Conservation (phyloP, 1,140 invertebrate genomes). For the Drosophila kanapiae region DNA sequence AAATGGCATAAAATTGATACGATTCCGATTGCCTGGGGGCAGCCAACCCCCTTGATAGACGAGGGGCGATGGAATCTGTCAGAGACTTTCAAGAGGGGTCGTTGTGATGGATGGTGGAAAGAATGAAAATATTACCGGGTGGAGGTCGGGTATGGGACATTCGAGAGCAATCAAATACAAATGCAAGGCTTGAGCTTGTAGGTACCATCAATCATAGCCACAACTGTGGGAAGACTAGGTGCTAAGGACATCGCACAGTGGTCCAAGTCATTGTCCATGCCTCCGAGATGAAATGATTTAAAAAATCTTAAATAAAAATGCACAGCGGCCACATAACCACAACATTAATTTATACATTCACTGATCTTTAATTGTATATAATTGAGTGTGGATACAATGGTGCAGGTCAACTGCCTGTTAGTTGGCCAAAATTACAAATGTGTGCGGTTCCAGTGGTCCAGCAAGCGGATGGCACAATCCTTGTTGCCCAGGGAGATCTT, state of each 20-base stretch:
- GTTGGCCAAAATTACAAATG: conserved; percentile 17
- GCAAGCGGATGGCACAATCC: conserved; percentile 39
- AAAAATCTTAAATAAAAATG: background rate
- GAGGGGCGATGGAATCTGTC: conserved; percentile 14
- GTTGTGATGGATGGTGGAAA: conserved; percentile 15
- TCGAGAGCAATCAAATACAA: conserved; percentile 14
- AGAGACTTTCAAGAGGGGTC: conserved; percentile 12
- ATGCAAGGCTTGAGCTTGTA: conserved; percentile 2
- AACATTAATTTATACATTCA: conserved; percentile 13
- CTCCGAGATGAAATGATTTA: background rate
- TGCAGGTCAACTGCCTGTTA: background rate
- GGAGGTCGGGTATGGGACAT: background rate
- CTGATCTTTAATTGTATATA: conserved; percentile 11
- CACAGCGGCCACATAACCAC: background rate
- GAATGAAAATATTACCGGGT: conserved; percentile 13
- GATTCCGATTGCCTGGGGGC: conserved; percentile 18
- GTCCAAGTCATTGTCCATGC: background rate
- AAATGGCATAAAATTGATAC: conserved; percentile 21
- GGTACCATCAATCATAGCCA: conserved; percentile 7
- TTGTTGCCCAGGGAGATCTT: conserved; percentile 52
- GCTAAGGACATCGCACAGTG: background rate
- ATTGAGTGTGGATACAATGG: conserved; percentile 9
- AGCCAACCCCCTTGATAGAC: conserved; percentile 11
- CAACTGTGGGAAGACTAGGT: conserved; percentile 3
- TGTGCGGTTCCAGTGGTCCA: conserved; percentile 57